Evolutionary conservation across 2,113 vertebrate genomes (phyloP), one percentile per base, ranked within the genome.

Genomic region (Myotis davidii): DNA sequence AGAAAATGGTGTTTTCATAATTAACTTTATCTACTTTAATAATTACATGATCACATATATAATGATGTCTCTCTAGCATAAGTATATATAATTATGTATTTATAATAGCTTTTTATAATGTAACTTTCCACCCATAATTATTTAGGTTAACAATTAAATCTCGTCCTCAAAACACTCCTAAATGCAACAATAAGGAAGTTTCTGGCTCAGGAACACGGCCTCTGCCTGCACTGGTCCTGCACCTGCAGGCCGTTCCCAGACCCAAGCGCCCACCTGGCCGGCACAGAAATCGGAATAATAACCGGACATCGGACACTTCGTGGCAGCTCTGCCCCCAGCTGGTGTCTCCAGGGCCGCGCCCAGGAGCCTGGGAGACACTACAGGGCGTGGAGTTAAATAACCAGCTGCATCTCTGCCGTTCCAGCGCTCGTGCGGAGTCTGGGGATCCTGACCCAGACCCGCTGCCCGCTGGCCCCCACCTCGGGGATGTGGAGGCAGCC

Each of bases 351-450:
- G 27, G 25, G 17, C 45, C 0, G 23, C 32, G 50, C 93, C 2
- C 6, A 20, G 32, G 76, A 82, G 39, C 74, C 34, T 17, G 2
- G 5, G 69, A 32, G 61, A 16, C 0, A 0, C 45, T 0, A 12
- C 39, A 0, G 12, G 14, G 50, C 34, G 11, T 5, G 27, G 50
- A 4, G 21, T 14, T 9, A 6, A n/a, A 9, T 2, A 39, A 20
- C 13, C 3, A 3, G 21, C 2, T 2, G 5, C 16, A 5, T 0
- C 50, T 74, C 27, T 11, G 27, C 10, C 20, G 10, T n/a, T 8
- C 20, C 1, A 3, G 48, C 0, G 4, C 50, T 34, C 5, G 32
- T 3, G 4, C 18, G 1, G 23, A 61, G 3, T 0, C 77, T 25
- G 39, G 54, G 45, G 2, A 12, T 69, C 85, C 72, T 14, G 67